A percentile compares a stretch with the other conserved stretches of the same genome.
phyloP scores from a whole-genome alignment of 1,140 invertebrate species.

The Pristionchus pacificus region DNA sequence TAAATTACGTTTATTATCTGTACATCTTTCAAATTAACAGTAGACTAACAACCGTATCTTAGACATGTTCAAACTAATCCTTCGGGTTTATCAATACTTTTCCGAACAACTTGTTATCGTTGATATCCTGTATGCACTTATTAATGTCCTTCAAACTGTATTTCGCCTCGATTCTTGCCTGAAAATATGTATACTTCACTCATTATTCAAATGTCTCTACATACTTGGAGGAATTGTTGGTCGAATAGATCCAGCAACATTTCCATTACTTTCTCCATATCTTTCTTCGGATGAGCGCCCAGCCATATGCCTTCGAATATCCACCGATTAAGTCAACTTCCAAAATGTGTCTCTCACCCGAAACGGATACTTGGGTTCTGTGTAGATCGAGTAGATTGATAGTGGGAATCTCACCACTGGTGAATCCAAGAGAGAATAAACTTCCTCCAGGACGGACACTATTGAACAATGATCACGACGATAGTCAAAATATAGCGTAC shows the following conservation, averaged over 20 bases:
- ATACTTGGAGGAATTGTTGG: background rate
- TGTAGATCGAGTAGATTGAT: conserved; percentile 36
- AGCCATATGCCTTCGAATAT: conserved; percentile 28
- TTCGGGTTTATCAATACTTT: conserved; percentile 36
- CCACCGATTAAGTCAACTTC: conserved; percentile 7
- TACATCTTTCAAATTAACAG: background rate
- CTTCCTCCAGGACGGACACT: conserved; percentile 37
- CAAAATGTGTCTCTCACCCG: too few species aligned
- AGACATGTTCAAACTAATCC: conserved; percentile 2
- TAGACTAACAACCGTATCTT: background rate
- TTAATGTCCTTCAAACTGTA: conserved; percentile 33
- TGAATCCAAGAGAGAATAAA: conserved; percentile 35
- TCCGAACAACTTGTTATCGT: conserved; percentile 24
- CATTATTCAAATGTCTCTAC: conserved; percentile 20
- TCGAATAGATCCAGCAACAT: conserved; percentile 11
- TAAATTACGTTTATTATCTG: too few species aligned
- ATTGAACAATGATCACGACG: background rate
- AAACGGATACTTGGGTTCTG: conserved; percentile 30
- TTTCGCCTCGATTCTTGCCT: conserved; percentile 24
- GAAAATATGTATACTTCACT: conserved; percentile 32
- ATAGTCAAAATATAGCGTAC: conserved; percentile 4
- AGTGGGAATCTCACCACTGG: conserved; percentile 28
- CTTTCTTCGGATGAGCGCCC: conserved; percentile 18
- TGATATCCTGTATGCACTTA: conserved; percentile 33
- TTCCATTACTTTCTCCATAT: conserved; percentile 32